Evolutionary conservation across 2,797 vertebrate genomes (phyloP).

Genomic region (Spheniscus humboldti): DNA sequence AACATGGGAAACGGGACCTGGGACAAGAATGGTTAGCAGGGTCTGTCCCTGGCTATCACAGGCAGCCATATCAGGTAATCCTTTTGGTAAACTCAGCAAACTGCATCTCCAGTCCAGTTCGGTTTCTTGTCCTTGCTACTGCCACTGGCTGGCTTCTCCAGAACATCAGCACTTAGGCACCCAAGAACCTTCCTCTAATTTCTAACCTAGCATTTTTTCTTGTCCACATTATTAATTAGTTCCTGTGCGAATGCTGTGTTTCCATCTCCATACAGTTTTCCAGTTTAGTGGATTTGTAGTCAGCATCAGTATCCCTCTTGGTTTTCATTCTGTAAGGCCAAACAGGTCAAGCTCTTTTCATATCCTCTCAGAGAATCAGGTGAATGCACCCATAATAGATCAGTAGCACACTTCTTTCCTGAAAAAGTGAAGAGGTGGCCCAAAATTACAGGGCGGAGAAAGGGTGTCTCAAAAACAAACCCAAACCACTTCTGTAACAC

Average conservation of each 20-base stretch:
- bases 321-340: neutral
- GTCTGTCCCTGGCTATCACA: neutral
- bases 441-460: neutral
- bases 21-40: neutral
- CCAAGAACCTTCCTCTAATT: neutral
- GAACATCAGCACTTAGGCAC: neutral
- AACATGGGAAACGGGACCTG: neutral
- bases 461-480: neutral
- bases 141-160: neutral
- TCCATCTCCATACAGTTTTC: neutral
- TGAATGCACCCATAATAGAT: neutral
- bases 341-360: neutral
- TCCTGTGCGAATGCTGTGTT: neutral
- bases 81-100: neutral
- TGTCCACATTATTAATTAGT: neutral
- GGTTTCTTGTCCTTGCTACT: neutral
- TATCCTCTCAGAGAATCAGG: neutral
- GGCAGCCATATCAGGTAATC: neutral
- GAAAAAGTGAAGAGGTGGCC: neutral
- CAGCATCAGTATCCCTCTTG: neutral
- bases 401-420: neutral
- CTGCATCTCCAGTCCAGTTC: neutral
- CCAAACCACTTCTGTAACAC: neutral
- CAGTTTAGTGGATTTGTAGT: neutral
- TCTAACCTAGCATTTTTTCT: constrained; percentile 8